Conservation (phyloP, 1,140 invertebrate species). For the Araneus ventricosus region DNA sequence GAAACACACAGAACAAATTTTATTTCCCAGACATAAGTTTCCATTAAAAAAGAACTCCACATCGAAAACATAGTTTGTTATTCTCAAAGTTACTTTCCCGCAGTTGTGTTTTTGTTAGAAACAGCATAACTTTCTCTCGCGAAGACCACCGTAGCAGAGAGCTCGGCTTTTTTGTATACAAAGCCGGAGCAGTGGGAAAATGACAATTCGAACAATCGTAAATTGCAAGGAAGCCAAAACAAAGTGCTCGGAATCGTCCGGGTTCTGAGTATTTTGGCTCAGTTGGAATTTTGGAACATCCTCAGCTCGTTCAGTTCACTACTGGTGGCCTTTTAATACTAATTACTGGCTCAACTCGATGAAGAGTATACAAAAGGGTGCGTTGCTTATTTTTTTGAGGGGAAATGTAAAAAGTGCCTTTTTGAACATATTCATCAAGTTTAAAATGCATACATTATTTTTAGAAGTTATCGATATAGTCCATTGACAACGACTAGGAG, state of each 20-base stretch:
- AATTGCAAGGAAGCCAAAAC: background rate
- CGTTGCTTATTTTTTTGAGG: no score
- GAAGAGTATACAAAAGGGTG: background rate
- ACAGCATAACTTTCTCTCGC: background rate
- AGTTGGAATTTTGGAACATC: background rate
- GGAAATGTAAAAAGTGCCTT: no score
- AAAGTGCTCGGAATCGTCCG: background rate
- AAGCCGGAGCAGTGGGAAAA: background rate
- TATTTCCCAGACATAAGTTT: no score
- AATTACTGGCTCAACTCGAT: background rate
- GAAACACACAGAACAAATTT: no score
- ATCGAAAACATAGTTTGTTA: background rate
- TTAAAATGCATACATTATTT: no score
- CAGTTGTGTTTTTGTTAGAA: background rate
- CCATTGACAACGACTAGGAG: no score
- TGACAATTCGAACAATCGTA: background rate
- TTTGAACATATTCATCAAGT: no score
- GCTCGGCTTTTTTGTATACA: background rate
- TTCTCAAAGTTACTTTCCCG: background rate
- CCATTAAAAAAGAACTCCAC: background rate
- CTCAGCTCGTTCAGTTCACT: background rate
- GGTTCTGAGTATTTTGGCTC: background rate
- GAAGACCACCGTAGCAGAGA: background rate
- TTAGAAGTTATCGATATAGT: no score
- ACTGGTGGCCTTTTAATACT: background rate